phyloP scores from a whole-genome alignment of 2,113 vertebrate species.

The Dasyurus viverrinus region DNA sequence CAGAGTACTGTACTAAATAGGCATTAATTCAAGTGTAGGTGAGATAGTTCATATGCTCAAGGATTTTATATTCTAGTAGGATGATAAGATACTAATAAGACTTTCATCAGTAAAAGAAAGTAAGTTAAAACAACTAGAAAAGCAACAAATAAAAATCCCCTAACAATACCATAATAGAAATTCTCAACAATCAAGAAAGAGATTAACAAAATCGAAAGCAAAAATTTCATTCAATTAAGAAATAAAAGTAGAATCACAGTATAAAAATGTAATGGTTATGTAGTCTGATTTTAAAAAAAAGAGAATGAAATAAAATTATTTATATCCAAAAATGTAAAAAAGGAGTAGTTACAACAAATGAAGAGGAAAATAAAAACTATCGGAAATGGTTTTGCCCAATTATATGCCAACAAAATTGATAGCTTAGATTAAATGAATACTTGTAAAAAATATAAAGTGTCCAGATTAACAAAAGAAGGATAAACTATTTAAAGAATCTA shows the following conservation, averaged over 20 bases:
- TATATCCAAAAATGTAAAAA: background rate
- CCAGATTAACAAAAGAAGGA: too few species aligned
- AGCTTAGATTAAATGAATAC: too few species aligned
- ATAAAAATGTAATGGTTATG: background rate
- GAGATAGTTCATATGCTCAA: too few species aligned
- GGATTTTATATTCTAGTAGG: too few species aligned
- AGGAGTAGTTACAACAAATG: background rate
- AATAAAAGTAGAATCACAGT: background rate
- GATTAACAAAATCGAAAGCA: background rate
- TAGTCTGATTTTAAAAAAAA: background rate
- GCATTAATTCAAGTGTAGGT: too few species aligned
- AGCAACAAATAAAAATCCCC: background rate
- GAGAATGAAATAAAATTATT: background rate
- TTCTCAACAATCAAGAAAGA: background rate
- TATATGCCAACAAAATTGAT: too few species aligned
- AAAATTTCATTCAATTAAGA: background rate
- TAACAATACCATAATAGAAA: background rate
- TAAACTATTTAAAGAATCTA: too few species aligned
- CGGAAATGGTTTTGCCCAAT: too few species aligned
- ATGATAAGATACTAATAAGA: background rate
- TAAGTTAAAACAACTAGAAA: background rate
- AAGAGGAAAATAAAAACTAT: background rate
- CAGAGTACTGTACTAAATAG: background rate
- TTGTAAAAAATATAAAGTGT: too few species aligned
- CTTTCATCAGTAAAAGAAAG: background rate